Evolutionary conservation across 2,888 invertebrate genomes (phyloP).

Genomic region (Lapara coniferarum): DNA sequence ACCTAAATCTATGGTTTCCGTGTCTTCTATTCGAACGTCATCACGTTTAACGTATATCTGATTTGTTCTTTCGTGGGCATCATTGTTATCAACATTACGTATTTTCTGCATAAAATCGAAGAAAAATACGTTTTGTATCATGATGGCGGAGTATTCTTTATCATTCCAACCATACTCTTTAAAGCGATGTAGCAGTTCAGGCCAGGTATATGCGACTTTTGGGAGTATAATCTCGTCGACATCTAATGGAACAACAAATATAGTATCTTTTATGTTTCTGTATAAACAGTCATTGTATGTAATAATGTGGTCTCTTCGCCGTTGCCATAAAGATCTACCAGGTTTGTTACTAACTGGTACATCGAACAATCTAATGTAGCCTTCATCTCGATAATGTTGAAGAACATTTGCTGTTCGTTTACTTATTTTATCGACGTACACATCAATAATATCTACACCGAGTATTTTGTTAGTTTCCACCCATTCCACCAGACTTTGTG

Average conservation of each 20-base stretch:
- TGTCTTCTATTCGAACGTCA: conserved; percentile 64
- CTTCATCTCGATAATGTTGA: conserved; percentile 79
- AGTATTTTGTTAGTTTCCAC: conserved; percentile 87
- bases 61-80: conserved; percentile 46
- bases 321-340: conserved; percentile 82
- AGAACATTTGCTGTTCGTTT: conserved; percentile 81
- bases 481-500: conserved; percentile 87
- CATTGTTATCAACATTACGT: conserved; percentile 51
- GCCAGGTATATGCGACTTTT: conserved; percentile 83
- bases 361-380: conserved; percentile 75
- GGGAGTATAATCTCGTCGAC: conserved; percentile 90
- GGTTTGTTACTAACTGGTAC: conserved; percentile 79
- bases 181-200: conserved; percentile 79
- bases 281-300: conserved; percentile 92
- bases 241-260: conserved; percentile 87
- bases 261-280: conserved; percentile 85
- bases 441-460: conserved; percentile 86
- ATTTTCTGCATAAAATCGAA: conserved; percentile 81
- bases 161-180: conserved; percentile 69
- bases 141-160: conserved; percentile 83
- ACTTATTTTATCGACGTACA: conserved; percentile 86
- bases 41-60: conserved; percentile 72
- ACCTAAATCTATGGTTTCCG: conserved; percentile 53
- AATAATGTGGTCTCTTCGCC: conserved; percentile 88
- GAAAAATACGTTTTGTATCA: conserved; percentile 88